Evolutionary conservation across 2,113 vertebrate genomes (phyloP), one percentile per base, ranked within the genome.

Genomic region (Mandrillus leucophaeus): DNA sequence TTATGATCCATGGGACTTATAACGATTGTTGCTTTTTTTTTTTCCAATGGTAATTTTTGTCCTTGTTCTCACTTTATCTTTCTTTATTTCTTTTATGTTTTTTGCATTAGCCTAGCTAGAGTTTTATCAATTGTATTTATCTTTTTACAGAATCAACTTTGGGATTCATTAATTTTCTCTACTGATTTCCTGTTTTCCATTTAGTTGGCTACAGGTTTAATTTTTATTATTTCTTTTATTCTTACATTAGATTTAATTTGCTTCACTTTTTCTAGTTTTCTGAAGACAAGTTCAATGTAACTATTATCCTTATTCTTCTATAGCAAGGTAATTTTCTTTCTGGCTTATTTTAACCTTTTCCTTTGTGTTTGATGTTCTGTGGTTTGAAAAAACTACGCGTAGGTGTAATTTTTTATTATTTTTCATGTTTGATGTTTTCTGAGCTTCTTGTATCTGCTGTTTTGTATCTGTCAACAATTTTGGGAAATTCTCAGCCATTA

Each of bases 11-110:
- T 88, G n/a, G 66, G 25, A 38, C 3, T 38, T 27, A 50, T 30
- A 40, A 6, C 0, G 1, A 61, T 61, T 38, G 7, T 4, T 40
- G 9, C 0, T 1, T 3, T 6, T 2, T 27, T n/a, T 18, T 30
- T 72, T 14, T 35, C 27, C 6, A 72, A 55, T 55, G 38, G 35
- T 2, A 52, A 30, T 40, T 40, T 72, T n/a, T 52, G 25, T 38
- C 38, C 16, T 87, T 23, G 55, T 6, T 32, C 32, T 55, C 0
- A 25, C 22, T 38, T 17, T 40, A 16, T 27, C 48, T 25, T 18
- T 64, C 25, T 30, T 45, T 64, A 30, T 13, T n/a, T 45, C 40
- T 64, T 64, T 64, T 32, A 40, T 35, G 25, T 61, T 16, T 72
- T 40, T 13, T 43, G 35, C 3, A 38, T 35, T 68, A 43, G 35